Conservation (phyloP, 2,888 invertebrate genomes). For the Conchocele bisecta region DNA sequence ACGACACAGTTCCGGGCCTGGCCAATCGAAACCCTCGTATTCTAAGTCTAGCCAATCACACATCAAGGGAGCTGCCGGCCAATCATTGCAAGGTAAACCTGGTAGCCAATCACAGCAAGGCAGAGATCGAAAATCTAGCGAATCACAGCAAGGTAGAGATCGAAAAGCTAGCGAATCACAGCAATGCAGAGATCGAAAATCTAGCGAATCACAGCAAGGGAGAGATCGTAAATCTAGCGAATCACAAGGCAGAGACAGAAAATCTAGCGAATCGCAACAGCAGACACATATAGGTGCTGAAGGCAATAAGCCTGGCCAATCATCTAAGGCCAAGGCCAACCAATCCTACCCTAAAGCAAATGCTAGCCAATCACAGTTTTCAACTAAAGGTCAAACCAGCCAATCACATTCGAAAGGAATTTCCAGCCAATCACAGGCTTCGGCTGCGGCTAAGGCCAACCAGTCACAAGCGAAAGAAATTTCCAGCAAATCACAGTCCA, state of each 20-base stretch:
- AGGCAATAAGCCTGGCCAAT: no score
- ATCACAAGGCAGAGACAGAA: slow-evolving; percentile 34
- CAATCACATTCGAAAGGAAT: no score
- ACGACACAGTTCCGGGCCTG: slow-evolving; percentile 52
- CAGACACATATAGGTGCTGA: slow-evolving; percentile 1
- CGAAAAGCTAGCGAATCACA: slow-evolving; percentile 32
- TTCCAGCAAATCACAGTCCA: no score
- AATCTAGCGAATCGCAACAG: slow-evolving; percentile 51
- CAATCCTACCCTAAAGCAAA: slow-evolving; percentile 32
- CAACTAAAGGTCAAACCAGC: slow-evolving; percentile 25
- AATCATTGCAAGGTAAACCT: slow-evolving; percentile 44
- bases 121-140: slow-evolving; percentile 19
- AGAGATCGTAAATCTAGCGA: slow-evolving; percentile 50
- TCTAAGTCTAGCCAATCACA: slow-evolving; percentile 57
- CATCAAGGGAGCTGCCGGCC: slow-evolving; percentile 38
- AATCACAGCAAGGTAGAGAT: slow-evolving; percentile 22
- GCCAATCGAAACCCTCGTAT: slow-evolving; percentile 55
- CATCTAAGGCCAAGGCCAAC: slow-evolving; percentile 22
- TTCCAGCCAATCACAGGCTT: slow-evolving; percentile 21
- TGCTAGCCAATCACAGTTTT: slow-evolving; percentile 36
- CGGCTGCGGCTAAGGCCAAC: background rate
- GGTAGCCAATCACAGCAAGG: slow-evolving; percentile 50
- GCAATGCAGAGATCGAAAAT: no score
- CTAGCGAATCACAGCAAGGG: slow-evolving; percentile 33
- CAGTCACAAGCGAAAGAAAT: background rate